Conservation (phyloP, 2,113 vertebrate species). For the Corythoichthys intestinalis region DNA sequence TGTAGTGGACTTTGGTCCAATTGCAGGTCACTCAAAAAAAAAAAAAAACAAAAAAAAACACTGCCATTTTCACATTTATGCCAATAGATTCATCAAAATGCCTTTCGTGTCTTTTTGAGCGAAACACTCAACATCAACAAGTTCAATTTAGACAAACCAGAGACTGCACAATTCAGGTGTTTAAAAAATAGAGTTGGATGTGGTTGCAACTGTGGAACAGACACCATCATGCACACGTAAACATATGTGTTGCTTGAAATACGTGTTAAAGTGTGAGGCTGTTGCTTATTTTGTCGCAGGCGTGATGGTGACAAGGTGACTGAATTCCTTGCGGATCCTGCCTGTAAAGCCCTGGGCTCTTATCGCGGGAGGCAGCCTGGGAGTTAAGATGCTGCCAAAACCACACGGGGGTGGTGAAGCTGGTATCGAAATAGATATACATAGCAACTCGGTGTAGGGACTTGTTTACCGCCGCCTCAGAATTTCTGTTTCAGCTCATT, state of each 20-base stretch:
- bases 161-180: neutral
- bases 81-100: no score
- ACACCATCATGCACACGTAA: constrained; percentile 43
- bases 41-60: no score
- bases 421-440: constrained; percentile 57
- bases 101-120: no score
- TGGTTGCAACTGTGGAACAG: constrained; percentile 47
- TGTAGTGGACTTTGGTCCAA: no score
- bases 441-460: constrained; percentile 36
- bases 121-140: neutral
- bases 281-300: constrained; percentile 57
- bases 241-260: constrained; percentile 63
- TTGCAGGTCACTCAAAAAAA: no score
- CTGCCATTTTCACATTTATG: no score
- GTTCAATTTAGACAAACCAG: neutral
- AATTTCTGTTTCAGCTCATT: constrained; percentile 66
- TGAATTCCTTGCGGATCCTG: constrained; percentile 50
- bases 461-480: constrained; percentile 71
- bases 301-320: constrained; percentile 46
- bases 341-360: constrained; percentile 43
- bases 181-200: constrained; percentile 16
- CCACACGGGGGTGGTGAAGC: constrained; percentile 31
- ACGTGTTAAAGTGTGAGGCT: constrained; percentile 59
- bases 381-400: constrained; percentile 36
- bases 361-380: constrained; percentile 35